Evolutionary conservation across 2,797 vertebrate genomes (phyloP), one percentile per base, ranked within the genome.

Genomic region (Zenarchopterus dispar): DNA sequence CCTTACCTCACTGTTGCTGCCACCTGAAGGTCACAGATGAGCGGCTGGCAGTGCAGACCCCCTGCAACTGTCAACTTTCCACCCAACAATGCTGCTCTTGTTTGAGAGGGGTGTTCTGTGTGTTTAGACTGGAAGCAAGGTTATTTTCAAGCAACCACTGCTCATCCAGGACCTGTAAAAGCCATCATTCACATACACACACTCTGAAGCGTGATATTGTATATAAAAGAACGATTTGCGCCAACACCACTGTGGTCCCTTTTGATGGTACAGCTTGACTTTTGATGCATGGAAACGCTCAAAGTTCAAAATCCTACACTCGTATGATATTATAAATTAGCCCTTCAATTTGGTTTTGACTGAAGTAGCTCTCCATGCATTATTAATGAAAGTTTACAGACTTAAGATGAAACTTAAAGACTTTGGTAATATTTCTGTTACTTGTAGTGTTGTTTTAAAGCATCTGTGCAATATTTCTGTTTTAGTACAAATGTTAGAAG

Each of bases 51-150:
- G 52, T 17, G 64, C 45, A 59, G 81, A 70, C 77, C 75, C 72
- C 62, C 71, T 10, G 8, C 19, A 46, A 58, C 52, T 46, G 59
- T 54, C 26, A 28, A 47, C 67, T 53, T 5, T 4, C 33, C 0
- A 2, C 39, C 67, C 48, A 43, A 82, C 81, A 83, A 81, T 78
- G 81, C 70, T 46, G 65, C 58, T 64, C 57, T 67, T 83, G 68
- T 85, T 56, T 13, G 47, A 63, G 63, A n/a, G 73, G 73, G 61
- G 83, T 81, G 76, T 75, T 67, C 24, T 60, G 31, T 74, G 59
- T 90, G 84, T 91, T 88, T 84, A 82, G 74, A 78, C 82, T 90
- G 81, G 66, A 73, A 73, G 77, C 82, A 70, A 23, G 56, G 75
- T 47, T 19, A 54, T 69, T 85, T 84, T 65, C 80, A 77, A 90